phyloP scores from a whole-genome alignment of 2,113 vertebrate genomes.

The Clarias batrachus region DNA sequence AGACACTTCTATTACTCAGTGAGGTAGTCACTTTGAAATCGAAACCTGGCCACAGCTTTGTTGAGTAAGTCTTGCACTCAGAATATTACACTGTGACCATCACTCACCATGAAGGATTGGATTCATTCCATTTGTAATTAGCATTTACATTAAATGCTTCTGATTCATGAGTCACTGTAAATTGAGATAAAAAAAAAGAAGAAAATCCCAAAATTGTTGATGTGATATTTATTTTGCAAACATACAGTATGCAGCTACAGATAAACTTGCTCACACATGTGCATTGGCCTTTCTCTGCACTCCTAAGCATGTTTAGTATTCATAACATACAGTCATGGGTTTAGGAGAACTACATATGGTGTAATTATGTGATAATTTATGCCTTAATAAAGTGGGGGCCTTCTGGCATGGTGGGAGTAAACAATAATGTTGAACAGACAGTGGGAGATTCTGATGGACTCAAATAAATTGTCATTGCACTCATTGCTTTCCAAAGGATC shows the following conservation, averaged over 20 bases:
- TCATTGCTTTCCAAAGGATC: background rate
- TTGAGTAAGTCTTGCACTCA: too few species aligned
- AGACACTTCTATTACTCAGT: constrained; percentile 5
- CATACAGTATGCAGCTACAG: constrained; percentile 20
- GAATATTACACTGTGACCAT: constrained; percentile 32
- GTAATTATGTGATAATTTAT: constrained; percentile 73
- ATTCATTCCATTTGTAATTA: constrained; percentile 32
- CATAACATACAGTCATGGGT: constrained; percentile 68
- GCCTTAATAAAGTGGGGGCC: constrained; percentile 69
- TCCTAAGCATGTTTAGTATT: constrained; percentile 65
- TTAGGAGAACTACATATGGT: constrained; percentile 69
- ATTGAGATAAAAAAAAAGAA: constrained; percentile 33
- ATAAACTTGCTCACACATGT: constrained; percentile 18
- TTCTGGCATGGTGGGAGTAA: constrained; percentile 65
- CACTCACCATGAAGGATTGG: constrained; percentile 40
- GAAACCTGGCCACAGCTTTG: constrained; percentile 27
- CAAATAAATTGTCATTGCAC: too few species aligned
- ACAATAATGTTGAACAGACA: constrained; percentile 69
- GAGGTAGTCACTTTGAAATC: constrained; percentile 42
- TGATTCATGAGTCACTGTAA: constrained; percentile 43
- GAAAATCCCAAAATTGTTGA: constrained; percentile 29
- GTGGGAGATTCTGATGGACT: constrained; percentile 37
- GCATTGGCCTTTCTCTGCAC: constrained; percentile 26
- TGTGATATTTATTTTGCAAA: constrained; percentile 45
- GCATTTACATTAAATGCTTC: constrained; percentile 44